phyloP scores from a whole-genome alignment of 2,797 vertebrate genomes.

The Phoebastria nigripes region DNA sequence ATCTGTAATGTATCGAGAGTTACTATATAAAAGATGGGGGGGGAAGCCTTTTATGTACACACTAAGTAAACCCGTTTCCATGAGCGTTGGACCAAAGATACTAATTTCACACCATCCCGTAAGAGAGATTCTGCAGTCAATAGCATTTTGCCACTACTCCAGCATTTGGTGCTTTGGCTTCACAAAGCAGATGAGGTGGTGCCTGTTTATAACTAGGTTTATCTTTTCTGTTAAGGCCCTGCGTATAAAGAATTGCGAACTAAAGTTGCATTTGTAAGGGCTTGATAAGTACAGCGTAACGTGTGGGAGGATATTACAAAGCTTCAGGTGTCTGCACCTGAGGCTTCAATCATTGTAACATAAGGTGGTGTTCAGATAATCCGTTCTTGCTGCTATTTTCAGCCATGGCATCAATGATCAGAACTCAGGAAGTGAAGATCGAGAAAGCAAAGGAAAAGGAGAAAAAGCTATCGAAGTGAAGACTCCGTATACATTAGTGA shows the following conservation, averaged over 20 bases:
- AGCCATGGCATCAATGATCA: conserved; percentile 70
- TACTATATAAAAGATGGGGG: not conserved
- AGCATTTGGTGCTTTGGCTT: not conserved
- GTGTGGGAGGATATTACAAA: not conserved
- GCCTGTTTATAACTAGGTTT: not conserved
- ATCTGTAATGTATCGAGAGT: not conserved
- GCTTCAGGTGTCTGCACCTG: not conserved
- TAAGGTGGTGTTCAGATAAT: not conserved
- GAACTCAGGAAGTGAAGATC: conserved; percentile 63
- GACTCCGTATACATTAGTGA: not conserved
- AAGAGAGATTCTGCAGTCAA: not conserved
- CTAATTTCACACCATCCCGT: not conserved
- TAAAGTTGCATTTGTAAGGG: not conserved
- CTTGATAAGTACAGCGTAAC: not conserved
- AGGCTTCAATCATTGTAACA: not conserved
- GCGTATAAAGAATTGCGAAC: not conserved
- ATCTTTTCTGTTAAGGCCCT: not conserved
- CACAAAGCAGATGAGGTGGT: not conserved
- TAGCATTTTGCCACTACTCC: not conserved
- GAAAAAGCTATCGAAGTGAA: conserved; percentile 62
- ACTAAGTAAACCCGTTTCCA: not conserved
- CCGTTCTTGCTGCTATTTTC: conserved; percentile 57
- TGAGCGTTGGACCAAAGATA: not conserved
- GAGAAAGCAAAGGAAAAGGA: conserved; percentile 69
- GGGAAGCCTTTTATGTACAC: not conserved